These are phyloP conservation scores for Drosophila cognata DNA, from an alignment of 2,888 invertebrate species.

Conservation along the genomic window DNA sequence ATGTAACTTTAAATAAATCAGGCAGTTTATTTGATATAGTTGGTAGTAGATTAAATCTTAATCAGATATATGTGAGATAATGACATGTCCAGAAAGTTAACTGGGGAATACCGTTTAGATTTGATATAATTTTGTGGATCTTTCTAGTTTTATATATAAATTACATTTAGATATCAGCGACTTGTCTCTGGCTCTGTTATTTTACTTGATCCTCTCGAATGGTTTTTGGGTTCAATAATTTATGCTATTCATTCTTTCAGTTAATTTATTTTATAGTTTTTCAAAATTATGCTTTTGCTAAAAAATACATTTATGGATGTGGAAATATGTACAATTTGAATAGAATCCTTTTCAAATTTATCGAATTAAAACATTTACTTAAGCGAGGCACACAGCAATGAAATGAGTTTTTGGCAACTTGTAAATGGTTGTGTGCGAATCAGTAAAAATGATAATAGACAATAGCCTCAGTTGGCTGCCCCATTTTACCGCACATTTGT, in stretches of 20 bases:
- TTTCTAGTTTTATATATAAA: not conserved
- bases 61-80: not conserved
- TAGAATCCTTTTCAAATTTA: not conserved
- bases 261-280: not conserved
- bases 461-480: constrained; percentile 17
- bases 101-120: fast-evolving
- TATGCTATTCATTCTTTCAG: not conserved
- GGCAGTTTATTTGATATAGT: not conserved
- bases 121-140: not conserved
- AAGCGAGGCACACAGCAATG: not conserved
- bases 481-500: not conserved
- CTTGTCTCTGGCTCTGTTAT: not conserved
- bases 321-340: not conserved
- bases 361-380: too few species aligned
- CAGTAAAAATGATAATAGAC: constrained; percentile 17
- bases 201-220: not conserved
- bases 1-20: not conserved
- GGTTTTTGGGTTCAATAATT: not conserved
- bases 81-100: not conserved
- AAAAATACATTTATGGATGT: not conserved
- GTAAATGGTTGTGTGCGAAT: not conserved
- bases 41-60: not conserved
- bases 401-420: not conserved
- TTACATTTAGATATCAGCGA: not conserved
- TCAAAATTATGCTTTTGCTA: not conserved